phyloP scores from a whole-genome alignment of 2,797 vertebrate species.

The Artibeus lituratus region DNA sequence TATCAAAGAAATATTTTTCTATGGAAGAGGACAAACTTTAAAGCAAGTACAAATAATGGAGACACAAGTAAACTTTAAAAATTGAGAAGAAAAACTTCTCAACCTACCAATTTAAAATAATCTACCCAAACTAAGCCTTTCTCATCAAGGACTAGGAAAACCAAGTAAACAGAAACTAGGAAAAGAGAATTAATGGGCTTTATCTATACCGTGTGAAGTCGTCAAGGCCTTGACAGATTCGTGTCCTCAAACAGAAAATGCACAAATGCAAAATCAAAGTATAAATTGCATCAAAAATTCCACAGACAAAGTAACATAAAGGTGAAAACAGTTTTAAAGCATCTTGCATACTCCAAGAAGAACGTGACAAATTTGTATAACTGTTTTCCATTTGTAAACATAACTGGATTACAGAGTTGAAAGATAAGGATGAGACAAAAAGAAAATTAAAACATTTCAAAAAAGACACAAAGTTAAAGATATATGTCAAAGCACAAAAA shows the following conservation, averaged over 20 bases:
- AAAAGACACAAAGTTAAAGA: background rate
- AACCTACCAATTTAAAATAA: background rate
- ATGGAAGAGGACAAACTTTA: background rate
- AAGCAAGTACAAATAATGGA: background rate
- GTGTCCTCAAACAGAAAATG: background rate
- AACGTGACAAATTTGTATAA: background rate
- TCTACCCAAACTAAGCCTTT: background rate
- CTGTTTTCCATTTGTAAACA: background rate
- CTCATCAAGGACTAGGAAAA: background rate
- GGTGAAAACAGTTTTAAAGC: background rate
- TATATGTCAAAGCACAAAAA: background rate
- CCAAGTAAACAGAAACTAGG: background rate
- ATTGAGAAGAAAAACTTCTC: background rate
- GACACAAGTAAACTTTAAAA: background rate
- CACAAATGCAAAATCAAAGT: background rate
- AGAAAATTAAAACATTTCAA: background rate
- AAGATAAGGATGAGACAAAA: background rate
- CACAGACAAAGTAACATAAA: background rate
- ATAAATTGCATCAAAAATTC: background rate
- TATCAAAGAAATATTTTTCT: background rate
- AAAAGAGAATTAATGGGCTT: background rate
- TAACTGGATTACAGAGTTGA: background rate
- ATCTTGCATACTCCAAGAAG: background rate
- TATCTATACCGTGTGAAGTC: background rate
- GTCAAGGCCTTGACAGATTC: background rate